Conservation (phyloP, 2,888 invertebrate species). For the Rhagonycha lutea region DNA sequence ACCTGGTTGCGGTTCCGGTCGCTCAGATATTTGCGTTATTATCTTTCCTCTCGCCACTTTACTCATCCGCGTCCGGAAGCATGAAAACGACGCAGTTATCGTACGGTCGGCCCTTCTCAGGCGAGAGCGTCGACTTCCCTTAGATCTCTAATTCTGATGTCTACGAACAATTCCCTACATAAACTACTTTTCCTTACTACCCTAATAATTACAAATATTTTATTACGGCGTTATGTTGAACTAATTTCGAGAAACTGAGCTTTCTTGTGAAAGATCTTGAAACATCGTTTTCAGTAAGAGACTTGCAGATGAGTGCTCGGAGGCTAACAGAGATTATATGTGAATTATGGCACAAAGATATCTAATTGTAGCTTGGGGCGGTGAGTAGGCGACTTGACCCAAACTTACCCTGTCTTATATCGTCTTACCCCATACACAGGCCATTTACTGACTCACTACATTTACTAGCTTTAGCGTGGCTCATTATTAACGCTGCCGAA, state of each 20-base stretch:
- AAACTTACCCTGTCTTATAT: constrained; percentile 33
- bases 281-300: constrained; percentile 26
- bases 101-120: constrained; percentile 26
- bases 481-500: constrained; percentile 52
- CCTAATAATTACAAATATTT: background rate
- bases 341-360: constrained; percentile 64
- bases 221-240: background rate
- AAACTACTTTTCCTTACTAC: background rate
- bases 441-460: constrained; percentile 55
- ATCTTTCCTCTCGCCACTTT: constrained; percentile 51
- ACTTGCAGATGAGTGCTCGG: constrained; percentile 53
- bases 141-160: constrained; percentile 27
- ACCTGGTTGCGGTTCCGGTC: constrained; percentile 45
- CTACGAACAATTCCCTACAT: constrained; percentile 6
- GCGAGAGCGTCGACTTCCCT: constrained; percentile 29
- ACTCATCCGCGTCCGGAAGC: constrained; percentile 48
- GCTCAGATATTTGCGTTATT: constrained; percentile 48
- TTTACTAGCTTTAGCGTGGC: constrained; percentile 47
- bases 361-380: constrained; percentile 57
- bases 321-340: constrained; percentile 62
- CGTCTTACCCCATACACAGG: constrained; percentile 48
- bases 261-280: background rate
- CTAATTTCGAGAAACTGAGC: background rate
- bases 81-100: constrained; percentile 40
- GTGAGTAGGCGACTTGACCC: constrained; percentile 50